Conservation (phyloP, 2,888 invertebrate species). For the Chalcosyrphus nemorum region DNA sequence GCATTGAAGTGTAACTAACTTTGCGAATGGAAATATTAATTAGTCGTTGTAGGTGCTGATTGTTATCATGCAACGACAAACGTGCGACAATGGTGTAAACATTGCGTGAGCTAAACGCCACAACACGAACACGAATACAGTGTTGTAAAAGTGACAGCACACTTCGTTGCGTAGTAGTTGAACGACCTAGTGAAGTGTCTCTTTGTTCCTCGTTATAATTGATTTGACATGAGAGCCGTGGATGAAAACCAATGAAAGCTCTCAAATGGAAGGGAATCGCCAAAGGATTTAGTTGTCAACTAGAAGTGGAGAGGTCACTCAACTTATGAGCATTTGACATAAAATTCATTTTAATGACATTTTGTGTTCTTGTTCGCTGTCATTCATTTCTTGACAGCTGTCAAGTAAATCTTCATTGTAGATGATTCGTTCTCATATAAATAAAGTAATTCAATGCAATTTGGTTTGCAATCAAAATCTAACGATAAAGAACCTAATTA, state of each 20-base stretch:
- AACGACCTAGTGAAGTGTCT: neutral
- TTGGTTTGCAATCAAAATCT: conserved; percentile 47
- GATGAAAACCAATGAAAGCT: too few relatives aligned
- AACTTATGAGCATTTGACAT: too few relatives aligned
- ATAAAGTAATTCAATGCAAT: too few relatives aligned
- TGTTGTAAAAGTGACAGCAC: too few relatives aligned
- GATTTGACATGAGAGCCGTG: neutral
- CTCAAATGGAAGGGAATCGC: too few relatives aligned
- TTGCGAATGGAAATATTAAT: conserved; percentile 21
- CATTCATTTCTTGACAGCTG: too few relatives aligned
- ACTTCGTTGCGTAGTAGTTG: neutral
- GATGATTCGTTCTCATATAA: too few relatives aligned
- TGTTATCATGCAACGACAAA: neutral
- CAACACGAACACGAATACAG: neutral
- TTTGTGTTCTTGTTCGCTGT: too few relatives aligned
- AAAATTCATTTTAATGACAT: too few relatives aligned
- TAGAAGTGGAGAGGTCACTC: too few relatives aligned
- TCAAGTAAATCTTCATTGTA: too few relatives aligned
- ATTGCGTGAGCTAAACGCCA: neutral
- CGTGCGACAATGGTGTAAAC: neutral
- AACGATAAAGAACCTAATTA: conserved; percentile 62
- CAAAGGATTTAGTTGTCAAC: too few relatives aligned
- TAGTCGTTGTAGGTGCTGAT: neutral
- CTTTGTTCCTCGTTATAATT: neutral
- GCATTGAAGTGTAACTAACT: conserved; percentile 10